These are phyloP conservation scores for Thalassaphorura encarpata DNA, from an alignment of 1,140 invertebrate genomes.

Conservation along the genomic window DNA sequence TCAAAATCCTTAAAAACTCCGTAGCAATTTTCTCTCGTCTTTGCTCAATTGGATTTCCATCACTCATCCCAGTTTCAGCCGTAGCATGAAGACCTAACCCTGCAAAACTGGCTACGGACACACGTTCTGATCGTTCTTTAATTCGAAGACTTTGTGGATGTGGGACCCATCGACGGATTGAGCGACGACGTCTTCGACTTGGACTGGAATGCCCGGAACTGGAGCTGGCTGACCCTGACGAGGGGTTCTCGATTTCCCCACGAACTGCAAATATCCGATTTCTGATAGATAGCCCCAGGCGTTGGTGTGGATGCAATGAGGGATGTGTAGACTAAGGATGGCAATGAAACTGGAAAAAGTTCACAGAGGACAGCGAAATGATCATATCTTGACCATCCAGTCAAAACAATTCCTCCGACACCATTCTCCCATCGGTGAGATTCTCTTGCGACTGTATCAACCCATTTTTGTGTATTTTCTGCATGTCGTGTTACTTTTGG, in stretches of 20 bases:
- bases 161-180: not conserved
- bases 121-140: no score
- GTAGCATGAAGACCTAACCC: no score
- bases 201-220: not conserved
- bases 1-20: slow-evolving; percentile 8
- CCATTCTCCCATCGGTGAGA: slow-evolving; percentile 46
- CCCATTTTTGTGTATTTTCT: slow-evolving; percentile 62
- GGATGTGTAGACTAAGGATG: slow-evolving; percentile 48
- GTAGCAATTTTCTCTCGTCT: no score
- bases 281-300: no score
- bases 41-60: no score
- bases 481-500: slow-evolving; percentile 52
- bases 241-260: not conserved
- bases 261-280: not conserved
- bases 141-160: not conserved
- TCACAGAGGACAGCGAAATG: slow-evolving; percentile 90
- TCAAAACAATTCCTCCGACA: slow-evolving; percentile 43
- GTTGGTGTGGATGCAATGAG: slow-evolving; percentile 17
- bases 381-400: slow-evolving; percentile 53
- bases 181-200: not conserved
- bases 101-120: no score
- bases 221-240: not conserved
- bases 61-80: no score
- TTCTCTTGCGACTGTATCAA: slow-evolving; percentile 51
- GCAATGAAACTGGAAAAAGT: slow-evolving; percentile 70